Conservation (phyloP, 1,140 invertebrate species). For the Oedothorax gibbosus region DNA sequence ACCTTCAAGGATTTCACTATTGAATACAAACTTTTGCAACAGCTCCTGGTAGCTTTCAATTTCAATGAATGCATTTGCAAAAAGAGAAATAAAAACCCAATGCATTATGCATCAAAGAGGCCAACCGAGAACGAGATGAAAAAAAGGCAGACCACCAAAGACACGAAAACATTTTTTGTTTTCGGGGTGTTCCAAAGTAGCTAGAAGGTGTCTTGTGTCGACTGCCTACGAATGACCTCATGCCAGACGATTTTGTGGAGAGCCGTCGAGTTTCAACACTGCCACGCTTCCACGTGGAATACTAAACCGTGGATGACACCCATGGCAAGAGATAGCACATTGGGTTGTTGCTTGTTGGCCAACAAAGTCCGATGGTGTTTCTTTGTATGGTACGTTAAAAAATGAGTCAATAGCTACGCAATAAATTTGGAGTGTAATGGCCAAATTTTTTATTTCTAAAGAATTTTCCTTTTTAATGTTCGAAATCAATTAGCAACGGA, state of each 20-base stretch:
- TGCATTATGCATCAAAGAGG: conserved; percentile 29
- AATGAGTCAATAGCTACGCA: too few relatives aligned
- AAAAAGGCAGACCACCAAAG: conserved; percentile 12
- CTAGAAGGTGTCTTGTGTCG: conserved; percentile 17
- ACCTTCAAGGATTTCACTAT: background rate
- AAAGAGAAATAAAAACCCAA: background rate
- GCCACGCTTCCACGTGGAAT: conserved; percentile 10
- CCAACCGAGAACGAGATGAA: background rate
- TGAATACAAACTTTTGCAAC: background rate
- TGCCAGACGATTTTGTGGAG: background rate
- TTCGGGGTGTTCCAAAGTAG: conserved; percentile 9
- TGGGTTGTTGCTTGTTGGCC: background rate
- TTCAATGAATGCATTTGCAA: background rate
- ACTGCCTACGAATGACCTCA: conserved; percentile 40
- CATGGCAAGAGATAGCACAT: background rate
- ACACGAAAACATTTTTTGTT: conserved; percentile 10
- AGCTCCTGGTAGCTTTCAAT: background rate
- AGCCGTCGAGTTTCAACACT: conserved; percentile 16
- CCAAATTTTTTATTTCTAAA: too few relatives aligned
- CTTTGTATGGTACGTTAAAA: too few relatives aligned
- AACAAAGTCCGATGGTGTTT: too few relatives aligned
- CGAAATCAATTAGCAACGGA: too few relatives aligned
- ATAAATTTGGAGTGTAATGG: too few relatives aligned
- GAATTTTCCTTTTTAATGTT: too few relatives aligned
- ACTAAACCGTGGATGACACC: conserved; percentile 15